These are phyloP conservation scores for Rhinella marina DNA, from an alignment of 2,797 vertebrate species.

Conservation along the genomic window DNA sequence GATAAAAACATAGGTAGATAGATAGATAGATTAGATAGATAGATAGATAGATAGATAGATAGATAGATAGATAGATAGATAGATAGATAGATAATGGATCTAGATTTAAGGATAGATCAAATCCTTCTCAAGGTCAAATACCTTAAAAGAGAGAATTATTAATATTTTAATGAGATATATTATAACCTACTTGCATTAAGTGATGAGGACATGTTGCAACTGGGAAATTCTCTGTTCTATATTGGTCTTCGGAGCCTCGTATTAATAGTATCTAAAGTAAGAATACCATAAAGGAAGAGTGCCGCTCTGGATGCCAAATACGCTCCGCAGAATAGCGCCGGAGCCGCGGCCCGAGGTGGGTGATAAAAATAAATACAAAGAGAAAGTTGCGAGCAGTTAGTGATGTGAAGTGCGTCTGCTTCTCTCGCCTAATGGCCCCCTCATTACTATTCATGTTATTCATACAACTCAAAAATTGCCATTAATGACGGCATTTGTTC, in stretches of 20 bases:
- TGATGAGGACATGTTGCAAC: constrained; percentile 8
- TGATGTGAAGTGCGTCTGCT: constrained; percentile 30
- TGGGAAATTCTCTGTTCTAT: constrained; percentile 36
- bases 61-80: background rate
- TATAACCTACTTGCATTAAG: constrained; percentile 19
- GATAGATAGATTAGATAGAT: background rate
- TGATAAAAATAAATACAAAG: constrained; percentile 47
- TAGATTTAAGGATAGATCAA: background rate
- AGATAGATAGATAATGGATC: too few species aligned
- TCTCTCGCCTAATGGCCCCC: constrained; percentile 17
- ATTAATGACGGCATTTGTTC: constrained; percentile 56
- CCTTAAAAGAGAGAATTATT: background rate
- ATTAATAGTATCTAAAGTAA: constrained; percentile 23
- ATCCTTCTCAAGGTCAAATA: background rate
- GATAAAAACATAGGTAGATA: background rate
- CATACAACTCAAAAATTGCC: constrained; percentile 46
- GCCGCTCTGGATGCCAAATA: background rate
- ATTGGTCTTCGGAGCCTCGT: constrained; percentile 38
- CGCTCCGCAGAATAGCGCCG: background rate
- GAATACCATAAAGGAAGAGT: constrained; percentile 4
- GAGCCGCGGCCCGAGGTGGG: constrained; percentile 9
- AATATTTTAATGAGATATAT: background rate
- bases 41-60: background rate
- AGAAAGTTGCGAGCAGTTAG: constrained; percentile 26
- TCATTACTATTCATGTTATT: constrained; percentile 57